Evolutionary conservation across 2,113 vertebrate genomes (phyloP).

Genomic region (Entomyzon cyanotis): DNA sequence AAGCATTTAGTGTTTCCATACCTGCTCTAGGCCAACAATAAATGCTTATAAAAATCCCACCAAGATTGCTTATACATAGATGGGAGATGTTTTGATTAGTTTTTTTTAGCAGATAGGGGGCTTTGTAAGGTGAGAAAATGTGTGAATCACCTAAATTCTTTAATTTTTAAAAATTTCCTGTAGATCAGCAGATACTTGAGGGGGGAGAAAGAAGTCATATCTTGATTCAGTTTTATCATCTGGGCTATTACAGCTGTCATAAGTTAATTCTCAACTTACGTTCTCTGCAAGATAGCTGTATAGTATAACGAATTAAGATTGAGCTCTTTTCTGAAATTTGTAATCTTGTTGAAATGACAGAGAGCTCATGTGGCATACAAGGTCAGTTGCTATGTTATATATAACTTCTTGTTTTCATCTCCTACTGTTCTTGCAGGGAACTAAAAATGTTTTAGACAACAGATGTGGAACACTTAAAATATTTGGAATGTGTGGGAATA

Average conservation of each 20-base stretch:
- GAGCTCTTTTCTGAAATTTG: not conserved
- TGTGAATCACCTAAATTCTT: not conserved
- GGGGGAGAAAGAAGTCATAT: not conserved
- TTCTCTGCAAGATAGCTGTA: not conserved
- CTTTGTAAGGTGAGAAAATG: not conserved
- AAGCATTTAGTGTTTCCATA: not conserved
- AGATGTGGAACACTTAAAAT: constrained; percentile 62
- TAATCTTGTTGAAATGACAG: constrained; percentile 9
- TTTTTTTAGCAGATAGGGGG: not conserved
- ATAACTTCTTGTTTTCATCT: constrained; percentile 47
- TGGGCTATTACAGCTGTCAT: constrained; percentile 42
- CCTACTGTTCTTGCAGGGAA: constrained; percentile 21
- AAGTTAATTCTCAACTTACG: constrained; percentile 30
- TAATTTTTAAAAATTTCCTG: not conserved
- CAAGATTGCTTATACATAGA: not conserved
- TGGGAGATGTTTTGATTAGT: not conserved
- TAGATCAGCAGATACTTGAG: not conserved
- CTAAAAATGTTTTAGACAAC: constrained; percentile 53
- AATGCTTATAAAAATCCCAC: not conserved
- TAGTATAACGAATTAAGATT: not conserved
- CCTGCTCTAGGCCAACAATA: not conserved
- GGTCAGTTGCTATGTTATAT: constrained; percentile 43
- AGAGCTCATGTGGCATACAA: constrained; percentile 5
- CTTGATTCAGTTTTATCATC: not conserved
- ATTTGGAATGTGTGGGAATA: constrained; percentile 57